A percentile compares a stretch with the other conserved stretches of the same genome.
Conservation (phyloP, 1,140 invertebrate species). For the Battus philenor region DNA sequence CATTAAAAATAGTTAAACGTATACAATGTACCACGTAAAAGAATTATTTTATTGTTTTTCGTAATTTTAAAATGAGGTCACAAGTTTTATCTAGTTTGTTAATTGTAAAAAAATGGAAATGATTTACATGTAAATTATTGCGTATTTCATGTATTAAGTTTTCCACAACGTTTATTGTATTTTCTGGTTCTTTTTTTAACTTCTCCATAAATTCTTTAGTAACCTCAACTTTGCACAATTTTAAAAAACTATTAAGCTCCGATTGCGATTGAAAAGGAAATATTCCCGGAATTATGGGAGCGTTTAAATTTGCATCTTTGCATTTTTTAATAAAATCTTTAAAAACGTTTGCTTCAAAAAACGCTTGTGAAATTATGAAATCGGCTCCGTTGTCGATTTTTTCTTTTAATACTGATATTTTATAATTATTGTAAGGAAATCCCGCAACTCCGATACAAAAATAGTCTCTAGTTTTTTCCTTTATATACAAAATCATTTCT, state of each 20-base stretch:
- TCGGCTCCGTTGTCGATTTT: slow-evolving; percentile 58
- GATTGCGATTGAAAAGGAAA: slow-evolving; percentile 43
- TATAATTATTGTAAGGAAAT: slow-evolving; percentile 42
- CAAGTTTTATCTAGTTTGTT: slow-evolving; percentile 6
- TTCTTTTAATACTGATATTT: slow-evolving; percentile 41
- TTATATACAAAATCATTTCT: slow-evolving; percentile 53
- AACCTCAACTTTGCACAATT: slow-evolving; percentile 9
- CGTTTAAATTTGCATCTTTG: slow-evolving; percentile 34
- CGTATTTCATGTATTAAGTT: slow-evolving; percentile 1
- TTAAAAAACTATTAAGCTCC: slow-evolving; percentile 27
- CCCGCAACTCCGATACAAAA: slow-evolving; percentile 68
- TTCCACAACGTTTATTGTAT: slow-evolving; percentile 3
- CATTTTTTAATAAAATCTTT: slow-evolving; percentile 41
- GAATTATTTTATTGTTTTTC: too few relatives aligned
- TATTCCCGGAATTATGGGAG: slow-evolving; percentile 50
- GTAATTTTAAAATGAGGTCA: neutral
- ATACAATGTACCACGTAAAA: too few relatives aligned
- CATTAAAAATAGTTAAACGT: too few relatives aligned
- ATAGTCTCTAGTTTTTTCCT: slow-evolving; percentile 39
- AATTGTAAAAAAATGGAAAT: slow-evolving; percentile 13
- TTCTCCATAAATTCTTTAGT: neutral
- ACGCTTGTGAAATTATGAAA: slow-evolving; percentile 67
- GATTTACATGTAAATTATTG: slow-evolving; percentile 5
- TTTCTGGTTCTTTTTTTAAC: neutral
- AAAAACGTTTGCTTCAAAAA: slow-evolving; percentile 48